Conservation (phyloP, 2,113 vertebrate genomes). For the Spermophilus dauricus region DNA sequence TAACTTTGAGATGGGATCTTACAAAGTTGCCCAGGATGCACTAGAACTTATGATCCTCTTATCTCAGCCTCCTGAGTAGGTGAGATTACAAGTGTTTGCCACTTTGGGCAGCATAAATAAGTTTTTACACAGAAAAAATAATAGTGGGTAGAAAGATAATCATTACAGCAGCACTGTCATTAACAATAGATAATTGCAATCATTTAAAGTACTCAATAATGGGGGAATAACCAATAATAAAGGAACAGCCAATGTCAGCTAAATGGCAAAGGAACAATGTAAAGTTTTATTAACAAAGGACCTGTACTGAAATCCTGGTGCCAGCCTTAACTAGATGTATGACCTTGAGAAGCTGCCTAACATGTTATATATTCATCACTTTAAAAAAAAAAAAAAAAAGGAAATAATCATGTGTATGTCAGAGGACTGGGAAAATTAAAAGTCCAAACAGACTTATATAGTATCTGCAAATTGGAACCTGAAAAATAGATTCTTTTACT, state of each 20-base stretch:
- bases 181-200: not conserved
- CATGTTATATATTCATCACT: not conserved
- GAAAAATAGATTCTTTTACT: slow-evolving; percentile 24
- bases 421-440: slow-evolving; percentile 3
- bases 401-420: not conserved
- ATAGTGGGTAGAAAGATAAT: not conserved
- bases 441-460: not conserved
- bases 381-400: not conserved
- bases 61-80: too few relatives aligned
- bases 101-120: not conserved
- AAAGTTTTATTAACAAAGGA: not conserved
- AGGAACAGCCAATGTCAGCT: not conserved
- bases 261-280: not conserved
- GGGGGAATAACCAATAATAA: not conserved
- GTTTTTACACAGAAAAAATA: slow-evolving; percentile 30
- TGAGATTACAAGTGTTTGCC: too few relatives aligned
- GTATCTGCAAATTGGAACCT: not conserved
- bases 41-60: too few relatives aligned
- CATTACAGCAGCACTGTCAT: not conserved
- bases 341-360: not conserved
- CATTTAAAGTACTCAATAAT: not conserved
- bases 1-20: too few relatives aligned
- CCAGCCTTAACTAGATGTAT: not conserved
- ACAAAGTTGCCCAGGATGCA: too few relatives aligned
- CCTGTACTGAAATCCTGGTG: not conserved